phyloP scores from a whole-genome alignment of 2,113 vertebrate genomes.

The Chrysochloris asiatica region DNA sequence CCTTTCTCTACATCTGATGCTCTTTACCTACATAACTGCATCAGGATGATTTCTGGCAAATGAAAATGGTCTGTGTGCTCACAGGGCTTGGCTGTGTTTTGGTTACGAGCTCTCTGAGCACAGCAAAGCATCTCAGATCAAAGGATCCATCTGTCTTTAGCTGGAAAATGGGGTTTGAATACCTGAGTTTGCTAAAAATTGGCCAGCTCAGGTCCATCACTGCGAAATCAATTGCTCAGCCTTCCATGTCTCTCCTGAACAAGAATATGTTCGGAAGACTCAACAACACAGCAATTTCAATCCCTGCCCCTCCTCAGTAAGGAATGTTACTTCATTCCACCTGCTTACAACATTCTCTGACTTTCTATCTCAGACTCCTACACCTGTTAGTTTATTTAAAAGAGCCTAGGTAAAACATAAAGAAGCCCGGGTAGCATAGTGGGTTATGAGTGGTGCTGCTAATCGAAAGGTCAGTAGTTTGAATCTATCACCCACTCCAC shows the following conservation, averaged over 20 bases:
- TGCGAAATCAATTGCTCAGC: constrained; percentile 43
- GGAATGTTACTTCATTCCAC: not conserved
- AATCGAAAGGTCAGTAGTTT: too few relatives aligned
- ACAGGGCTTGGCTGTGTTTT: not conserved
- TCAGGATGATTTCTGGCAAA: not conserved
- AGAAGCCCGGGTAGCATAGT: too few relatives aligned
- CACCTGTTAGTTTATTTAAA: constrained; percentile 26
- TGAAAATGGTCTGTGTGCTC: constrained; percentile 11
- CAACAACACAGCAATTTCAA: not conserved
- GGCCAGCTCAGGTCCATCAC: not conserved
- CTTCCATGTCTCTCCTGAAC: not conserved
- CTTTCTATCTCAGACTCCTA: constrained; percentile 24
- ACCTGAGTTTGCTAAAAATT: constrained; percentile 44
- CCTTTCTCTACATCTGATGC: not conserved
- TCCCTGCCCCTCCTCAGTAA: not conserved
- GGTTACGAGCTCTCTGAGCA: not conserved
- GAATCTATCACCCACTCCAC: too few relatives aligned
- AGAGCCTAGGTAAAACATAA: not conserved
- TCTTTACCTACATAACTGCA: not conserved
- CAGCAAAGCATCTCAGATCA: constrained; percentile 26
- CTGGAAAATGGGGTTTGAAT: constrained; percentile 31
- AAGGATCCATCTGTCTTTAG: constrained; percentile 19
- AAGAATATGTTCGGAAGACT: not conserved
- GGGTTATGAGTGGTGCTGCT: too few relatives aligned
- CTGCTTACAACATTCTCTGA: constrained; percentile 24